Percentiles rank a stretch among this genome's conserved stretches.
phyloP scores from a whole-genome alignment of 2,888 invertebrate species.

The Megastigmus dorsalis region DNA sequence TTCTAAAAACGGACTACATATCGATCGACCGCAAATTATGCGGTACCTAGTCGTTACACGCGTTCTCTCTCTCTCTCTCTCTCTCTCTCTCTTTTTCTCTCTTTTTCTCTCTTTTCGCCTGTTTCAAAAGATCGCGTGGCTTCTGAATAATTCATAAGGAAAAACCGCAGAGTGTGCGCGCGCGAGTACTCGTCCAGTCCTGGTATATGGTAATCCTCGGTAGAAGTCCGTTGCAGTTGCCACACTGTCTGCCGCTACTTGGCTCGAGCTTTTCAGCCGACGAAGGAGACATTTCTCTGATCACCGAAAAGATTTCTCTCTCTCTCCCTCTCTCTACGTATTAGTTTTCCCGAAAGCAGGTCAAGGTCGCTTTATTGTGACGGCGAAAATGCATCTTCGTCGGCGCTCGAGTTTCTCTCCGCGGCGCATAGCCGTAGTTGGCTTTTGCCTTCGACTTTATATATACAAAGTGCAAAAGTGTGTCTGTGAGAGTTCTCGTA shows the following conservation, averaged over 20 bases:
- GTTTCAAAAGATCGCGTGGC: conserved; percentile 56
- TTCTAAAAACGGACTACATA: conserved; percentile 21
- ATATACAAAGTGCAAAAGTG: too few relatives aligned
- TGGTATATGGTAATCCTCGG: conserved; percentile 57
- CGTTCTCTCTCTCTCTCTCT: not conserved
- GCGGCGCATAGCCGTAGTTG: too few relatives aligned
- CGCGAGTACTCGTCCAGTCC: conserved; percentile 58
- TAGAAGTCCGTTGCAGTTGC: conserved; percentile 37
- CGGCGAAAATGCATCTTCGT: conserved; percentile 30
- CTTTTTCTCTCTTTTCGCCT: conserved; percentile 23
- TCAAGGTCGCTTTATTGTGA: conserved; percentile 43
- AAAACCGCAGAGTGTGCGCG: conserved; percentile 54
- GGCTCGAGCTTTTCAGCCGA: conserved; percentile 44
- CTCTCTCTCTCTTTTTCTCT: not conserved
- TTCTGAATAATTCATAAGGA: conserved; percentile 64
- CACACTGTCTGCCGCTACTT: conserved; percentile 38
- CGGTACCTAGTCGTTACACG: conserved; percentile 33
- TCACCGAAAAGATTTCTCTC: conserved; percentile 45
- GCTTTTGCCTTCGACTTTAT: not conserved
- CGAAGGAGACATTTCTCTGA: too few relatives aligned
- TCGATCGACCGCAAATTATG: conserved; percentile 13
- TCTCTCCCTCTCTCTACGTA: too few relatives aligned
- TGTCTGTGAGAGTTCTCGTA: too few relatives aligned
- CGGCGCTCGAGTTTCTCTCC: too few relatives aligned
- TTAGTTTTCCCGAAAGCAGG: conserved; percentile 28